Percentiles rank a stretch among this genome's conserved stretches.
Conservation (phyloP, 2,113 vertebrate species). For the Capreolus pygargus region DNA sequence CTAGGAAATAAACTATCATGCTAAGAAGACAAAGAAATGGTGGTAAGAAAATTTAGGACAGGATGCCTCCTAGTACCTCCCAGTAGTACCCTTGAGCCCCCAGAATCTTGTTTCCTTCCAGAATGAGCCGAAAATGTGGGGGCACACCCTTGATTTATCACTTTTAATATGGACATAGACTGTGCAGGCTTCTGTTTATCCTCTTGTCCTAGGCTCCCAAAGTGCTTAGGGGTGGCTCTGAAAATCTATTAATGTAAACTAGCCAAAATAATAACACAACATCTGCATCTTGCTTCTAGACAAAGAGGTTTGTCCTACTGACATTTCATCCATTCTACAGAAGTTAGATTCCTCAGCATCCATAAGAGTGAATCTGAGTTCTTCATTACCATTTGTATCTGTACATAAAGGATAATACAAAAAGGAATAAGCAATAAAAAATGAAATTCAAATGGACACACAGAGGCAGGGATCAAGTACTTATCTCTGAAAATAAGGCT, state of each 20-base stretch:
- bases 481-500: constrained; percentile 3
- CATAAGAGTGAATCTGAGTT: background rate
- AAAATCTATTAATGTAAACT: background rate
- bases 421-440: background rate
- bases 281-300: background rate
- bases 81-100: background rate
- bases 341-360: background rate
- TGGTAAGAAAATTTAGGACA: background rate
- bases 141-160: background rate
- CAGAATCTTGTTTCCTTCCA: background rate
- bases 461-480: background rate
- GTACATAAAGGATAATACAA: background rate
- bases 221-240: background rate
- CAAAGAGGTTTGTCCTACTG: background rate
- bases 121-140: background rate
- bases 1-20: background rate
- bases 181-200: background rate
- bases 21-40: background rate
- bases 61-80: background rate
- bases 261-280: background rate
- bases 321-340: background rate
- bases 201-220: background rate
- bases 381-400: background rate
- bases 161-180: background rate
- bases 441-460: background rate